A percentile compares a stretch with the other conserved stretches of the same genome.
Evolutionary conservation across 2,113 vertebrate species (phyloP).

Genomic region (Actinemys pallida): DNA sequence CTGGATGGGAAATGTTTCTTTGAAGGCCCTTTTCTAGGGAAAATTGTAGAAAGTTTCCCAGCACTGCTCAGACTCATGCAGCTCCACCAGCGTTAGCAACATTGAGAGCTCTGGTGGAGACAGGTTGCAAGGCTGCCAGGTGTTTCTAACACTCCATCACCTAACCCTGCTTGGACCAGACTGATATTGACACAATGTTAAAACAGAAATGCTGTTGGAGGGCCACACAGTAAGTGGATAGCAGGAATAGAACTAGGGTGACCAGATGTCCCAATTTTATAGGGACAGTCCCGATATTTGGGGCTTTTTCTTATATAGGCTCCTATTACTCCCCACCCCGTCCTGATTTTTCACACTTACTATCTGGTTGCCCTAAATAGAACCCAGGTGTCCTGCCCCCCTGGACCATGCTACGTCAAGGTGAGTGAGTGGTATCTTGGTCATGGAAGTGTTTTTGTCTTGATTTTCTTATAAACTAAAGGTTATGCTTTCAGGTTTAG

Average conservation of each 20-base stretch:
- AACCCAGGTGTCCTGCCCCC: not conserved
- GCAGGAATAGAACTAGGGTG: not conserved
- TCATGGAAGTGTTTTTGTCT: no score
- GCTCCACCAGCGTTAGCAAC: not conserved
- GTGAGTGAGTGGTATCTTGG: no score
- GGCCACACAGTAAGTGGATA: not conserved
- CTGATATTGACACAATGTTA: no score
- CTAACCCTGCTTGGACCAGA: no score
- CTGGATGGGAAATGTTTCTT: not conserved
- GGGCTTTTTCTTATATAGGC: no score
- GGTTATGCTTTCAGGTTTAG: not conserved
- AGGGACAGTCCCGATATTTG: no score
- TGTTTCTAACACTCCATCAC: no score
- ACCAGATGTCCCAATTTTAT: no score
- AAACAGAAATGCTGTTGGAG: no score
- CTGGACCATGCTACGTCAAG: not conserved
- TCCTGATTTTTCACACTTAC: no score
- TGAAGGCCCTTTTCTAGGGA: not conserved
- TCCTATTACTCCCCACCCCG: no score
- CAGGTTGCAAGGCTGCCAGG: not conserved
- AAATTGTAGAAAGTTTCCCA: not conserved
- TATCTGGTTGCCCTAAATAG: not conserved
- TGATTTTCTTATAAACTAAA: not conserved
- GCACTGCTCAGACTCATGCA: not conserved
- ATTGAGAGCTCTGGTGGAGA: not conserved